These are phyloP conservation scores for Micronycteris hirsuta DNA, from an alignment of 2,113 vertebrate genomes.

Conservation along the genomic window DNA sequence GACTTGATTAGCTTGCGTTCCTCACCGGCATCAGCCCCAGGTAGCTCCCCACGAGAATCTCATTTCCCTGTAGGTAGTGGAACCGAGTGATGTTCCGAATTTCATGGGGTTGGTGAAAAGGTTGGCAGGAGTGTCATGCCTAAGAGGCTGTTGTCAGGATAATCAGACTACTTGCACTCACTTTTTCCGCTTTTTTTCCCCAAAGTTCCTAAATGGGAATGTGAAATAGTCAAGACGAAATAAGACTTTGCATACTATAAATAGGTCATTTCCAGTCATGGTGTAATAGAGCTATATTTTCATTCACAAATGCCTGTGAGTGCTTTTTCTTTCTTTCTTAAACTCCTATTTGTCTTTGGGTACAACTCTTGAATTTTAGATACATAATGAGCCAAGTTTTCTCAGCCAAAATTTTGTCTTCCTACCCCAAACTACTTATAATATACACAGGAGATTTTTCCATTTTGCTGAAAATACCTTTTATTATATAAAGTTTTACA, in stretches of 20 bases:
- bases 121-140: slow-evolving; percentile 25
- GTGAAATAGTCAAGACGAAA: slow-evolving; percentile 41
- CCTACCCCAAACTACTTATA: background rate
- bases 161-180: slow-evolving; percentile 64
- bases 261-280: background rate
- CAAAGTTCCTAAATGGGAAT: slow-evolving; percentile 37
- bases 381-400: background rate
- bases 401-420: slow-evolving; percentile 29
- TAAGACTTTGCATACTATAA: slow-evolving; percentile 29
- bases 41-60: slow-evolving; percentile 64
- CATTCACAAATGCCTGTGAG: background rate
- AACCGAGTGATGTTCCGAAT: slow-evolving; percentile 50
- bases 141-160: slow-evolving; percentile 54
- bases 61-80: slow-evolving; percentile 61
- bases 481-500: slow-evolving; percentile 23
- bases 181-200: background rate
- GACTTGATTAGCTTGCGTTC: slow-evolving; percentile 78
- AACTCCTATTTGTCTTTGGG: background rate
- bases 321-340: background rate
- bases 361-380: background rate
- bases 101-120: slow-evolving; percentile 55
- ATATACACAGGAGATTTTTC: background rate
- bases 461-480: slow-evolving; percentile 43
- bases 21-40: slow-evolving; percentile 70
- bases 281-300: background rate